Percentiles rank a stretch among this genome's conserved stretches.
phyloP scores from a whole-genome alignment of 1,140 invertebrate species.

The Heliconius congener region DNA sequence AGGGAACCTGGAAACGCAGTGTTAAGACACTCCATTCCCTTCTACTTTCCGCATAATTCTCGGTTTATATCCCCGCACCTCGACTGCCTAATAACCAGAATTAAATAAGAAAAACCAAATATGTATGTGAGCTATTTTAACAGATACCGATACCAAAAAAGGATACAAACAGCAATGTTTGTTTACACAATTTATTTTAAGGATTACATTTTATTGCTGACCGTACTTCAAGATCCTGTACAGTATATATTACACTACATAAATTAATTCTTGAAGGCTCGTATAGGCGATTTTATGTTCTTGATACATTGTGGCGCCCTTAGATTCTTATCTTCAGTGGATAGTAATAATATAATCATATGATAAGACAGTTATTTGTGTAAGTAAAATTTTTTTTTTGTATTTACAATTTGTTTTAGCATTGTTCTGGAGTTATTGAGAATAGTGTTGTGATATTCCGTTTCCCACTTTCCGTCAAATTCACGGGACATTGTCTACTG shows the following conservation, averaged over 20 bases:
- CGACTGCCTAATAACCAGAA: background rate
- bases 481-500: background rate
- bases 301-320: conserved; percentile 10
- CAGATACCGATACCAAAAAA: conserved; percentile 7
- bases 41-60: too few species aligned
- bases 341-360: background rate
- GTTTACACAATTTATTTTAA: background rate
- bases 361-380: background rate
- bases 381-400: too few species aligned
- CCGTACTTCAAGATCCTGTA: conserved; percentile 36
- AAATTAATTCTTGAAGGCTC: conserved; percentile 42
- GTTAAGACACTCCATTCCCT: too few species aligned
- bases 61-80: too few species aligned
- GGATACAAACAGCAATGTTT: background rate
- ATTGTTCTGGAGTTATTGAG: too few species aligned
- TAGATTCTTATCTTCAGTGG: conserved; percentile 3
- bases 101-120: background rate
- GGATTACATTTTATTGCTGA: conserved; percentile 26
- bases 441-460: too few species aligned
- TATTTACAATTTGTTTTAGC: too few species aligned
- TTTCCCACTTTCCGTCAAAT: background rate
- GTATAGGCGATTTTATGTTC: conserved; percentile 33
- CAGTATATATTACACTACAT: conserved; percentile 45
- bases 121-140: background rate
- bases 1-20: too few species aligned